A percentile compares a stretch with the other conserved stretches of the same genome.
Evolutionary conservation across 2,888 invertebrate species (phyloP).

Genomic region (Apamea anceps): DNA sequence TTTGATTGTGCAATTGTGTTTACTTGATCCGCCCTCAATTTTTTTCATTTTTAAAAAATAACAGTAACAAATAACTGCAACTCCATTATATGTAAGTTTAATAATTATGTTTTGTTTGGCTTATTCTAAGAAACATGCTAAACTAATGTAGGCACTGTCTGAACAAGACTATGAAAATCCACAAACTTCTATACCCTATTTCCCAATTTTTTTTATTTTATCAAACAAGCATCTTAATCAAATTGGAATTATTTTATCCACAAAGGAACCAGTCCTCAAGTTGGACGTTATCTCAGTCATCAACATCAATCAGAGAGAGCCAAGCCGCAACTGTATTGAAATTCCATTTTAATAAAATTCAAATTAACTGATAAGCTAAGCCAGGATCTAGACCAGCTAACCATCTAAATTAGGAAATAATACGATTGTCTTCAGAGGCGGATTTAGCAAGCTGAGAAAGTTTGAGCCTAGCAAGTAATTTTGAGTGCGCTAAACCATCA

Average conservation of each 20-base stretch:
- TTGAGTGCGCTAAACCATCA: too few species aligned
- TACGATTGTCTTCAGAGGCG: conserved; percentile 10
- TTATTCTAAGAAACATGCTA: background rate
- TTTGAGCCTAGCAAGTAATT: background rate
- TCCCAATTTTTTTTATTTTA: conserved; percentile 3
- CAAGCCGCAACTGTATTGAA: conserved; percentile 50
- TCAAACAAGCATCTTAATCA: conserved; percentile 32
- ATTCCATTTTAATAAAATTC: conserved; percentile 53
- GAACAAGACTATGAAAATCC: background rate
- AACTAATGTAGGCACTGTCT: background rate
- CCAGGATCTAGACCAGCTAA: conserved; percentile 28
- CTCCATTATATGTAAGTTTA: background rate
- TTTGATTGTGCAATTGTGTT: background rate
- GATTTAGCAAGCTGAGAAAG: background rate
- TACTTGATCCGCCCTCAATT: background rate
- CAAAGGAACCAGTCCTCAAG: conserved; percentile 21
- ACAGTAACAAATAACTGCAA: background rate
- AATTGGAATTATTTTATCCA: conserved; percentile 38
- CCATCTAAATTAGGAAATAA: conserved; percentile 51
- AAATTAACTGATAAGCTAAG: conserved; percentile 56
- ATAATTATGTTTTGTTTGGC: background rate
- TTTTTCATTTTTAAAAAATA: background rate
- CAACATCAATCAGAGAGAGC: conserved; percentile 50
- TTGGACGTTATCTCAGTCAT: conserved; percentile 45
- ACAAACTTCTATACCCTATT: background rate